These are phyloP conservation scores for Pantherophis guttatus DNA, from an alignment of 2,113 vertebrate genomes.

Conservation along the genomic window DNA sequence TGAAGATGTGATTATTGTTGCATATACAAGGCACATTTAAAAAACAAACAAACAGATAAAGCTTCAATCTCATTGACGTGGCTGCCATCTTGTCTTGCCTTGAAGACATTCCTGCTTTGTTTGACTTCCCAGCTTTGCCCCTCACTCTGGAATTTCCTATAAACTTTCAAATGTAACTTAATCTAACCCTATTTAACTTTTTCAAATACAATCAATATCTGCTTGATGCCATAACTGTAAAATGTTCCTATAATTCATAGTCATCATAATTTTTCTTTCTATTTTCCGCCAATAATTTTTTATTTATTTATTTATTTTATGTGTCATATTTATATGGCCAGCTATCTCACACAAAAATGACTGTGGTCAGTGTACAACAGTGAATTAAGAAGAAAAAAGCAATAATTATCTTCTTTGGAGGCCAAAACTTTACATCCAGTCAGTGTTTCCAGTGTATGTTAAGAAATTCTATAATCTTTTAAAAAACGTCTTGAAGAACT, in stretches of 20 bases:
- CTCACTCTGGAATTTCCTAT: not conserved
- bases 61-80: not conserved
- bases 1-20: not conserved
- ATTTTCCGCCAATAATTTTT: too few species aligned
- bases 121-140: not conserved
- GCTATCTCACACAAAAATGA: too few species aligned
- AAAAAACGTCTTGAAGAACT: not conserved
- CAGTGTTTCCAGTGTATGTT: not conserved
- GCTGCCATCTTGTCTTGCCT: not conserved
- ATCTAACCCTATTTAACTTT: not conserved
- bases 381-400: too few species aligned
- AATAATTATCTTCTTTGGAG: not conserved
- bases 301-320: too few species aligned
- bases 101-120: not conserved
- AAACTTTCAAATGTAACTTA: not conserved
- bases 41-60: not conserved
- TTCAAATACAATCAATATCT: too few species aligned
- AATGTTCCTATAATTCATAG: too few species aligned
- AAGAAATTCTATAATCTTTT: not conserved
- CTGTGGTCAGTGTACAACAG: too few species aligned
- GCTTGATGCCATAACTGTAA: too few species aligned
- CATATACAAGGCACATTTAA: not conserved
- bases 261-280: not conserved
- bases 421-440: not conserved
- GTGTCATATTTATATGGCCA: too few species aligned